Conservation (phyloP, 2,113 vertebrate species). For the Phodopus roborovskii region DNA sequence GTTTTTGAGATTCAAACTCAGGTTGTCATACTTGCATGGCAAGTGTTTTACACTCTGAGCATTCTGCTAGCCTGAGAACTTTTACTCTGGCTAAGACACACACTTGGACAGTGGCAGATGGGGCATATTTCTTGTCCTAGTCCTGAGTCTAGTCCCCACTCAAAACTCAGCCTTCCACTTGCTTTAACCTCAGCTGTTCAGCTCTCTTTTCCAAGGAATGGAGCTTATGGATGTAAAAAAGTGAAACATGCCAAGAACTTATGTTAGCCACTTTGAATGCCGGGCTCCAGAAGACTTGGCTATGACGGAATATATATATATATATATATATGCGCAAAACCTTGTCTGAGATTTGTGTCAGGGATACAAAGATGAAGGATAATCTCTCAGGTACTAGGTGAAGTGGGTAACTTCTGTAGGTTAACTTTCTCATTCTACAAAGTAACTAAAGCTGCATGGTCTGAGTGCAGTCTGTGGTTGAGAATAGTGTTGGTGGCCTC, state of each 20-base stretch:
- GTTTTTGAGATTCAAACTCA: background rate
- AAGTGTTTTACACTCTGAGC: too few relatives aligned
- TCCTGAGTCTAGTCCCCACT: background rate
- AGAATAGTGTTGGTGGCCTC: background rate
- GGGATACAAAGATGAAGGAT: background rate
- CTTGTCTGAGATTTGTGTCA: background rate
- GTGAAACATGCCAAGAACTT: fast-evolving
- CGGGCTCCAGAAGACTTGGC: too few relatives aligned
- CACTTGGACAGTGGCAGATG: background rate
- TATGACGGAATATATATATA: too few relatives aligned
- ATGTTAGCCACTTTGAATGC: background rate
- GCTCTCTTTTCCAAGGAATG: background rate
- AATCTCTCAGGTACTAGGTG: background rate
- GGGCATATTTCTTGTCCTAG: fast-evolving
- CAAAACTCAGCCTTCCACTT: background rate
- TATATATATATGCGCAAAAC: background rate
- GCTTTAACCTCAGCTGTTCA: background rate
- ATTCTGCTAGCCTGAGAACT: background rate
- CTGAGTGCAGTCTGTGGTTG: background rate
- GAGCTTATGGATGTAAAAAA: background rate
- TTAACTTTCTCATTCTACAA: background rate
- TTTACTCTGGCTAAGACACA: background rate
- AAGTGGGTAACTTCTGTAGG: background rate
- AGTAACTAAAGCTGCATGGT: background rate
- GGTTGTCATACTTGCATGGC: background rate